Base-by-base conservation (phyloP, 2,113 vertebrate species). In the Nesoenas mayeri region DNA sequence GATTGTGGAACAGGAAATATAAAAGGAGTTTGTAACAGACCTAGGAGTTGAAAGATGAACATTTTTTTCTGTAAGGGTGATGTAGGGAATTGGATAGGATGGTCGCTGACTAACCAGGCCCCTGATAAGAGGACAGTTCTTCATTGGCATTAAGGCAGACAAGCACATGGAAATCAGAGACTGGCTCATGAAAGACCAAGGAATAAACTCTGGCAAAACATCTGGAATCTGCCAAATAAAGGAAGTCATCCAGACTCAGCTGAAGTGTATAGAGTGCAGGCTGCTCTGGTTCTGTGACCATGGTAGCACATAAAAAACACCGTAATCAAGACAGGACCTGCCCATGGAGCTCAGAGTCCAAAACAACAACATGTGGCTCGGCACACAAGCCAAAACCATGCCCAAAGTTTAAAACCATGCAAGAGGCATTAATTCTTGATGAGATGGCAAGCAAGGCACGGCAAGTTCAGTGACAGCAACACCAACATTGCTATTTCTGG, bases 181-280 rank as follows among this genome's bases (percentile, higher is more conserved):
- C 1, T 3, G 60, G 44, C 17, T 81, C 53, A 17, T 48, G 65
- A 48, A 79, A 92, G 47, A 91, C 12, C 13, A 42, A 91, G 72
- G 95, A 91, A 92, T 81, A 93, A 93, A 79, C 21, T 73, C 60
- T 71, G 77, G 15, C 56, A 91, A 91, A 89, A 91, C 44, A 72
- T 81, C 86, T 89, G 80, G 93, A 95, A 92, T 89, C 60, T 95
- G 86, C 88, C 86, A 93, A 92, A 88, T n/a, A 71, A 78, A 95
- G 86, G 91, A 95, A 96, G 53, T 89, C 29, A 74, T 21, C 26
- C 86, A 95, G 83, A 91, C 93, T 78, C 7, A 9, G 34, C 32
- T 75, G 86, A 79, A 79, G 48, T 26, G 84, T 78, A 67, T 26
- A 53, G 56, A 75, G 61, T 4, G 5, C 69, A 72, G 86, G 44